phyloP scores from a whole-genome alignment of 2,797 vertebrate genomes.

The Thripadectes ignobilis region DNA sequence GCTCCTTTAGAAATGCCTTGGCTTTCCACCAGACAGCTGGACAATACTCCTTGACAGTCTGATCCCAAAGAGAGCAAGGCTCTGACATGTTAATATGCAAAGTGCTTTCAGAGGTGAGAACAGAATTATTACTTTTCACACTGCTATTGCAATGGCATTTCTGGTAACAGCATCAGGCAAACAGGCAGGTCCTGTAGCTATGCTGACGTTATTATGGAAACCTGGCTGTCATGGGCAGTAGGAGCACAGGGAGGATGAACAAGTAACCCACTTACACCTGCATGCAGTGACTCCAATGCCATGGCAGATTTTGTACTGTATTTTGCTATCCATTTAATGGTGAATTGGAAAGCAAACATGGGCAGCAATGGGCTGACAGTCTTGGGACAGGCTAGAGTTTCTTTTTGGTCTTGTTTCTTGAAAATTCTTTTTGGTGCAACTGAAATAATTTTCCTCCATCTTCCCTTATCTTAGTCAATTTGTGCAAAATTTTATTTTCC shows the following conservation, averaged over 20 bases:
- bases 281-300: background rate
- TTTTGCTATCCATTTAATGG: background rate
- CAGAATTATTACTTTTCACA: background rate
- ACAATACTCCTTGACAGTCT: background rate
- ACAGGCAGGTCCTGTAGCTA: background rate
- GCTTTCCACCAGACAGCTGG: background rate
- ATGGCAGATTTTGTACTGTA: background rate
- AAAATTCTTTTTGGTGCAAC: background rate
- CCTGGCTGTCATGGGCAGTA: accelerated
- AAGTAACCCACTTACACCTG: background rate
- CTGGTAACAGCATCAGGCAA: background rate
- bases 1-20: background rate
- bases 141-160: accelerated
- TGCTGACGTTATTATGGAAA: background rate
- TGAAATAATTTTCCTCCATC: background rate
- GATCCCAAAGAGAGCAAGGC: background rate
- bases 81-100: background rate
- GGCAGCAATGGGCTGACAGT: background rate
- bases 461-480: background rate
- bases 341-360: background rate
- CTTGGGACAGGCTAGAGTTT: background rate
- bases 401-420: background rate
- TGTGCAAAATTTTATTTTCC: background rate
- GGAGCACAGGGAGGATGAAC: background rate
- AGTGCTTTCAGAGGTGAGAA: background rate